Base-by-base conservation (phyloP, 2,888 invertebrate species). In the Aporophyla lueneburgensis region DNA sequence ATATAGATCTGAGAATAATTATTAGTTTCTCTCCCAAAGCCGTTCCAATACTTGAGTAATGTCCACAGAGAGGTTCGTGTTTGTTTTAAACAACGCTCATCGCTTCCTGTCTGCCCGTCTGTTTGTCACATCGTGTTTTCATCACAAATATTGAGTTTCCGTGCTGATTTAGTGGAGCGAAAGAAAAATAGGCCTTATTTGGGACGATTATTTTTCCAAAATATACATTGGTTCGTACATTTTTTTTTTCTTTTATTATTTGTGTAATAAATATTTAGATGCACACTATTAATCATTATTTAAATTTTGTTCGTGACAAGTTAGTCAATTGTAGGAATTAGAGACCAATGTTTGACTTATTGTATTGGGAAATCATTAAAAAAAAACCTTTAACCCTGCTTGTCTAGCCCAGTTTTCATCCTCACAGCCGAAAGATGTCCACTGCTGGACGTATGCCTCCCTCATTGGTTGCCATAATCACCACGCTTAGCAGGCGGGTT, bases 101-200 rank as follows among this genome's bases (percentile, higher is more conserved):
- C 70, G 78, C 79, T 79, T 81, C 82, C 87, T 80, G 89, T 73
- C 79, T 77, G 86, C 69, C 21, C 21, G 78, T 79, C 21, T 77
- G 76, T 83, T 75, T 86, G 77, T 81, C n/a, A 61, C 77, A 63
- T 56, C 69, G 2, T 86, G 86, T 87, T 86, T 83, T 83, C 81
- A 76, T 73, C 67, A 71, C 73, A 78, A 86, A 87, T 86, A 86
- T 86, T 86, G 69, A 65, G 21, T 80, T 80, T 74, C 83, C 77
- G 77, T 68, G 74, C 78, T 85, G 75, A 83, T 87, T 84, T 74
- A 74, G 76, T 73, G 40, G 78, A 87, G 72, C 65, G 75, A 67
- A 75, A 74, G 69, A 78, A 71, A 78, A 83, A 86, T 76, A 81
- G 12, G 33, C 24, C 2, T 14, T 49, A 33, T 54, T 58, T 16